Percentiles rank a stretch among this genome's conserved stretches.
Evolutionary conservation across 2,797 vertebrate species (phyloP).

Genomic region (Alcedo atthis): DNA sequence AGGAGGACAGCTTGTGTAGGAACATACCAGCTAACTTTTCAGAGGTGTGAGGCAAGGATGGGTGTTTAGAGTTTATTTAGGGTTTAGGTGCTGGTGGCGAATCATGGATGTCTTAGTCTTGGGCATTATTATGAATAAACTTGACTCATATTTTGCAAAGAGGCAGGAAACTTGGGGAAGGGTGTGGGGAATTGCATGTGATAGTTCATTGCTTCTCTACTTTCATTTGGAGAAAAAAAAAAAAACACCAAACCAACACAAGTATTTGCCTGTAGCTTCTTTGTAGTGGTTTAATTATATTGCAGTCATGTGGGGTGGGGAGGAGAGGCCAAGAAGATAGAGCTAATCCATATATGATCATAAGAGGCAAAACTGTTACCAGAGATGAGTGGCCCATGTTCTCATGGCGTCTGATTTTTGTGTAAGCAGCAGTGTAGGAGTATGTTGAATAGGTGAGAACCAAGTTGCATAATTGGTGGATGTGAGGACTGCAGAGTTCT

Average conservation of each 20-base stretch:
- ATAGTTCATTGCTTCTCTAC: background rate
- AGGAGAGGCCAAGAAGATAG: background rate
- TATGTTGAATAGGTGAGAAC: constrained; percentile 52
- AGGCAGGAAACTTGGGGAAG: background rate
- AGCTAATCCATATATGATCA: constrained; percentile 22
- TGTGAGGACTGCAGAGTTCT: constrained; percentile 6
- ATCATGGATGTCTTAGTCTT: background rate
- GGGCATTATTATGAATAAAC: background rate
- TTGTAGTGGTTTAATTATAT: constrained; percentile 50
- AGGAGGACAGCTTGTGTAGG: background rate
- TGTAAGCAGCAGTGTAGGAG: constrained; percentile 47
- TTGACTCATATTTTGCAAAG: constrained; percentile 33
- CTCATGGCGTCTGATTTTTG: constrained; percentile 6
- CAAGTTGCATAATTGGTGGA: background rate
- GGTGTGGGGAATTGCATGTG: background rate
- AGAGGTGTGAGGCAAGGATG: background rate
- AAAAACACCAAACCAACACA: background rate
- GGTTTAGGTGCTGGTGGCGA: background rate
- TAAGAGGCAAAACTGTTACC: constrained; percentile 35
- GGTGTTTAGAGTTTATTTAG: background rate
- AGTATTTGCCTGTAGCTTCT: constrained; percentile 29
- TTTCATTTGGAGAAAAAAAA: background rate
- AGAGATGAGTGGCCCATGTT: constrained; percentile 34
- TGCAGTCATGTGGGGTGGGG: background rate
- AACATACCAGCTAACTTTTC: background rate